Conservation (phyloP, 2,888 invertebrate genomes). For the Brenthis daphne region DNA sequence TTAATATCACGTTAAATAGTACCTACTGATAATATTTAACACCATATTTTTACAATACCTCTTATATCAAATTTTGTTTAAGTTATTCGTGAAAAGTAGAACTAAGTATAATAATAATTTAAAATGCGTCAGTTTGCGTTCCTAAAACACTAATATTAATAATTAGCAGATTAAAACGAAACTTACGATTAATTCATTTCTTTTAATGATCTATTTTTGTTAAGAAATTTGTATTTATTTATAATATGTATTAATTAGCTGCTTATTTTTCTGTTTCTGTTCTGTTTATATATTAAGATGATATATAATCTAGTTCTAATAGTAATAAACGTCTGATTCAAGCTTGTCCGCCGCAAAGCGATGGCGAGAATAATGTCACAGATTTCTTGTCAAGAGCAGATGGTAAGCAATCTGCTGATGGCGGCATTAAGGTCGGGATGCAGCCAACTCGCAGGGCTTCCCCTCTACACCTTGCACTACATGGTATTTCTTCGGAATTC, state of each 20-base stretch:
- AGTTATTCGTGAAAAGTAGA: too few relatives aligned
- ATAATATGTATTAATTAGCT: not conserved
- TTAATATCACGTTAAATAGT: too few relatives aligned
- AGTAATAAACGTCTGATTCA: conserved; percentile 53
- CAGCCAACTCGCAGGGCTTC: conserved; percentile 58
- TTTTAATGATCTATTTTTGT: too few relatives aligned
- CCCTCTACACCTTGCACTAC: conserved; percentile 51
- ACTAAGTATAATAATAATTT: too few relatives aligned
- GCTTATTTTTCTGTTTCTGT: not conserved
- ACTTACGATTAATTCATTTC: too few relatives aligned
- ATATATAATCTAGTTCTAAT: not conserved
- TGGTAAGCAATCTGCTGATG: conserved; percentile 81
- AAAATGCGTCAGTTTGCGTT: too few relatives aligned
- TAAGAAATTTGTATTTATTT: too few relatives aligned
- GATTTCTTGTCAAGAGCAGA: conserved; percentile 75
- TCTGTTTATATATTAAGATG: not conserved
- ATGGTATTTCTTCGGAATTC: conserved; percentile 74
- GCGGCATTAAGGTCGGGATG: conserved; percentile 75
- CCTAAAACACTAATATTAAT: too few relatives aligned
- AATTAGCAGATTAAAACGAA: too few relatives aligned
- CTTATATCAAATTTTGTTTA: too few relatives aligned
- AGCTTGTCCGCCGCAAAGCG: conserved; percentile 58
- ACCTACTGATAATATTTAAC: too few relatives aligned
- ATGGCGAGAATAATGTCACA: conserved; percentile 70
- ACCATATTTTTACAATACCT: too few relatives aligned